Conservation (phyloP, 23 tunicate species). For the Halocynthia aurantium region DNA sequence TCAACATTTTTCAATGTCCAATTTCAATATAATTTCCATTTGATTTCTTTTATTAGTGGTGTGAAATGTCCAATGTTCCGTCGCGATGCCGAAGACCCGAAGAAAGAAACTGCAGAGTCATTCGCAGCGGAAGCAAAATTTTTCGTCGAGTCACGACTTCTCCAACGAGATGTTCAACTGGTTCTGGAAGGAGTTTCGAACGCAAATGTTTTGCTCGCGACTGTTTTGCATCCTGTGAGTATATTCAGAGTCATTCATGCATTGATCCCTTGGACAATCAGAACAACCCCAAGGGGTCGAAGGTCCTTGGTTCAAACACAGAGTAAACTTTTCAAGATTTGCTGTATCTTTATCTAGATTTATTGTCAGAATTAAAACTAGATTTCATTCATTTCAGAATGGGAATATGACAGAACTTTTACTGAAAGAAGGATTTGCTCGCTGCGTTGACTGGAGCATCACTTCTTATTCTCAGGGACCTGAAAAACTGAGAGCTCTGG, state of each 20-base stretch:
- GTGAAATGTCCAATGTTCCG: conserved; percentile 80
- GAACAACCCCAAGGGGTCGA: no score
- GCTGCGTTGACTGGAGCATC: conserved; percentile 98
- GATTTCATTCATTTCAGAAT: no score
- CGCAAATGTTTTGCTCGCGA: conserved; percentile 71
- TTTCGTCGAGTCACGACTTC: conserved; percentile 88
- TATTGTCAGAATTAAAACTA: no score
- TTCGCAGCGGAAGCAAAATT: conserved; percentile 91
- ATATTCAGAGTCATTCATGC: not conserved
- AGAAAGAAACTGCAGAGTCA: conserved; percentile 80
- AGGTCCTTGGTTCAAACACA: no score
- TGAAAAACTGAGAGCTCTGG: conserved; percentile 76
- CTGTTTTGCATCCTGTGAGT: conserved; percentile 88
- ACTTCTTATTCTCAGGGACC: conserved; percentile 91
- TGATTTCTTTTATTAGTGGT: conserved; percentile 34
- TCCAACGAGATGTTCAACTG: conserved; percentile 75
- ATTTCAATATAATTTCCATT: no score
- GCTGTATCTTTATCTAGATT: no score
- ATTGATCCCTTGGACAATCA: no score
- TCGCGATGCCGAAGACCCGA: conserved; percentile 81
- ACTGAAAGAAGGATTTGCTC: conserved; percentile 85
- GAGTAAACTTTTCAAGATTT: no score
- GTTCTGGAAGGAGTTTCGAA: conserved; percentile 93
- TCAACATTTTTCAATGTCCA: no score
- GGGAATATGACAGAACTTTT: conserved; percentile 91